These are phyloP conservation scores for Brachyopa scutellaris DNA, from an alignment of 2,888 invertebrate species.

Conservation along the genomic window DNA sequence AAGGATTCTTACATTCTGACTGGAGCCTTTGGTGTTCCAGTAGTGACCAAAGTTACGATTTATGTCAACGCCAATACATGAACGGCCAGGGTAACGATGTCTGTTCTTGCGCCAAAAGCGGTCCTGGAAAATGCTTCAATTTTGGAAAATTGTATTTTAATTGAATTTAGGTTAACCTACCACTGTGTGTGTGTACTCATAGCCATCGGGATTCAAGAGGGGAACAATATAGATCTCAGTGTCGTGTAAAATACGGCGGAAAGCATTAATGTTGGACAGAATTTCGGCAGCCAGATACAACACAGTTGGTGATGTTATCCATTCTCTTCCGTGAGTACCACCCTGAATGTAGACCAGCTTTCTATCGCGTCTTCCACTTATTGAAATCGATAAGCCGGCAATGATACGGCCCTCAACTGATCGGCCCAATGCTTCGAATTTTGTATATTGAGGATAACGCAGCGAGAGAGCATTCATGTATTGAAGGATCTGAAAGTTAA, in stretches of 20 bases:
- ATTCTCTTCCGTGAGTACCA: conserved; percentile 84
- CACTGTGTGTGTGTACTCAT: conserved; percentile 79
- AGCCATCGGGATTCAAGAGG: conserved; percentile 81
- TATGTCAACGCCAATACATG: conserved; percentile 88
- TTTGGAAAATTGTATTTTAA: background rate
- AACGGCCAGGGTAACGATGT: conserved; percentile 81
- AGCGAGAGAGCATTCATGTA: conserved; percentile 78
- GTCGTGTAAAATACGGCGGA: conserved; percentile 77
- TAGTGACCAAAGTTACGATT: conserved; percentile 89
- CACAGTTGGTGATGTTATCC: conserved; percentile 87
- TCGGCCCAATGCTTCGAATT: conserved; percentile 77
- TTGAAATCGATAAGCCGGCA: conserved; percentile 78
- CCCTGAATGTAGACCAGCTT: conserved; percentile 80
- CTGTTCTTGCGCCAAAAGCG: conserved; percentile 88
- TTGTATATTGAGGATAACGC: conserved; percentile 77
- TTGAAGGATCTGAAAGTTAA: conserved; percentile 76
- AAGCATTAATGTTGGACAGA: conserved; percentile 83
- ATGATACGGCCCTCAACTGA: conserved; percentile 80
- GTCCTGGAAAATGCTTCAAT: conserved; percentile 74
- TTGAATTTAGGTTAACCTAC: conserved; percentile 75
- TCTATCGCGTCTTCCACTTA: conserved; percentile 76
- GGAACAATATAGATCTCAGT: conserved; percentile 80
- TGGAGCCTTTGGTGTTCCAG: conserved; percentile 85
- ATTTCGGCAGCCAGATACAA: conserved; percentile 86
- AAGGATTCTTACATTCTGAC: conserved; percentile 80